Conservation (phyloP, 1,140 invertebrate genomes). For the Drosophila asahinai region DNA sequence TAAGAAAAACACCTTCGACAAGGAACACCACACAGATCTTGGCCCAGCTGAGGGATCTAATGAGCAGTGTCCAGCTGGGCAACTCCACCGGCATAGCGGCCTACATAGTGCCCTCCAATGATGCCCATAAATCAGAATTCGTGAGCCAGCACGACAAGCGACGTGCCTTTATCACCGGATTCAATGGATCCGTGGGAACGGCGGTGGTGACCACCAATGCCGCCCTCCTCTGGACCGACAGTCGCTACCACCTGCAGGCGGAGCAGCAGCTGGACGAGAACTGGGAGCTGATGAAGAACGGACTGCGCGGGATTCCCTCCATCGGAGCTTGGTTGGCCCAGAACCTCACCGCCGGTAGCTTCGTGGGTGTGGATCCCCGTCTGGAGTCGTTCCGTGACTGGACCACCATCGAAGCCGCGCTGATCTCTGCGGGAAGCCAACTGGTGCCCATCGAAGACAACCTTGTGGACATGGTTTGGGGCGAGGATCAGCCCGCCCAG, state of each 20-base stretch:
- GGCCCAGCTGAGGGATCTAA: conserved; percentile 61
- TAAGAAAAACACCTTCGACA: not conserved
- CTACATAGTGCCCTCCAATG: conserved; percentile 93
- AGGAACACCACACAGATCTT: conserved; percentile 74
- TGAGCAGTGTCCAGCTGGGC: conserved; percentile 46
- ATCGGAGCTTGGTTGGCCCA: conserved; percentile 92
- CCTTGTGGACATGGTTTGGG: conserved; percentile 93
- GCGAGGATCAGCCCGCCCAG: conserved; percentile 86
- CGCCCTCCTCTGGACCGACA: conserved; percentile 98
- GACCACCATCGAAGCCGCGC: conserved; percentile 88
- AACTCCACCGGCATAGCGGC: conserved; percentile 85
- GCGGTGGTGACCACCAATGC: conserved; percentile 92
- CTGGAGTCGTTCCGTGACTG: conserved; percentile 91
- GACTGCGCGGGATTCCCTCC: conserved; percentile 88
- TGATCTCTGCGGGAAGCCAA: conserved; percentile 69
- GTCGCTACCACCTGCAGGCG: conserved; percentile 96
- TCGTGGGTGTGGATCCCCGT: conserved; percentile 93
- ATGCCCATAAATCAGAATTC: conserved; percentile 97
- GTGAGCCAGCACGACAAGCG: conserved; percentile 93
- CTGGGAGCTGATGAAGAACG: conserved; percentile 91
- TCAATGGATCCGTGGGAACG: conserved; percentile 95
- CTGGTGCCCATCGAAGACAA: conserved; percentile 92
- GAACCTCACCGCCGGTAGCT: conserved; percentile 89
- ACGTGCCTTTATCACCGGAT: conserved; percentile 93
- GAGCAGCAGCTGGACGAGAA: conserved; percentile 88